These are phyloP conservation scores for Nomada fabriciana DNA, from an alignment of 2,888 invertebrate species.

Conservation along the genomic window DNA sequence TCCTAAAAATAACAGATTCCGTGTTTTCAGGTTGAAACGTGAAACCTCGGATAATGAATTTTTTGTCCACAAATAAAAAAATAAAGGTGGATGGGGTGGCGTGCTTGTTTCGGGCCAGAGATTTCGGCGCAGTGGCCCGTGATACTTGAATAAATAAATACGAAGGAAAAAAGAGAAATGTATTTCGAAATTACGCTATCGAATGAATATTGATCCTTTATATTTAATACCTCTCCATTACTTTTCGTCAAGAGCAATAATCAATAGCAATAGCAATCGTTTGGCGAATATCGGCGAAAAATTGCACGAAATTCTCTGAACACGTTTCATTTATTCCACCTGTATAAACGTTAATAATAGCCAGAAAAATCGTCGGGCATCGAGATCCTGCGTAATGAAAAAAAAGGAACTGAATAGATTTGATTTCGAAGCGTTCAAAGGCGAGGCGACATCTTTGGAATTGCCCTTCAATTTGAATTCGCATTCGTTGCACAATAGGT, in stretches of 20 bases:
- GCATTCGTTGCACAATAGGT: neutral
- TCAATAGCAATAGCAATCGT: neutral
- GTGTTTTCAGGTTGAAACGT: no score
- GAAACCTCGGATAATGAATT: no score
- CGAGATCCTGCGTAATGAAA: neutral
- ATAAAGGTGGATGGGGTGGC: no score
- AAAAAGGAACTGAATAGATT: neutral
- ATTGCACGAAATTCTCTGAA: no score
- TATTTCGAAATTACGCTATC: neutral
- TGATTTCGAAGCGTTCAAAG: neutral
- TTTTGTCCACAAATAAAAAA: no score
- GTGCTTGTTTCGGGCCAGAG: no score
- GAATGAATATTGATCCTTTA: neutral
- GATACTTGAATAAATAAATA: neutral
- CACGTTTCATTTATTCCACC: no score
- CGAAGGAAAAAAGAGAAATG: neutral
- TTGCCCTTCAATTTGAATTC: conserved; percentile 1
- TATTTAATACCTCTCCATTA: neutral
- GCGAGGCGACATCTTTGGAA: neutral
- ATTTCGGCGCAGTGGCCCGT: no score
- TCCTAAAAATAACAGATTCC: neutral
- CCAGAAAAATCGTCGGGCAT: no score
- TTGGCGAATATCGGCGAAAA: neutral
- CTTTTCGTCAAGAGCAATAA: no score
- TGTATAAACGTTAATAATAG: no score